Percentiles rank a stretch among this genome's conserved stretches.
phyloP scores from a whole-genome alignment of 2,888 invertebrate species.

The Noctua janthe region DNA sequence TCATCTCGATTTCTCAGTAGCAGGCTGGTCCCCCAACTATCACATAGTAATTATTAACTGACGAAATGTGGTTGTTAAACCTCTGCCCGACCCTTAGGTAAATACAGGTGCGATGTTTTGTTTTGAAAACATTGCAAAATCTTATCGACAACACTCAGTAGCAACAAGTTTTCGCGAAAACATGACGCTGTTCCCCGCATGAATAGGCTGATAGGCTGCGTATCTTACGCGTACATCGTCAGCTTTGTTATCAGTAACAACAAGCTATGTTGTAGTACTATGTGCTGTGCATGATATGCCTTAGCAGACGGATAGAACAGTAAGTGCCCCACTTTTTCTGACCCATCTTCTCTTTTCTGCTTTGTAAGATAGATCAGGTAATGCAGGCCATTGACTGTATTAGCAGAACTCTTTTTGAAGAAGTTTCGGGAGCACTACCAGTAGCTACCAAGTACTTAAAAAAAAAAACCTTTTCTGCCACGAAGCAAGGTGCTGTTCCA shows the following conservation, averaged over 20 bases:
- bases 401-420: background rate
- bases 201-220: conserved; percentile 33
- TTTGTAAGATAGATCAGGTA: background rate
- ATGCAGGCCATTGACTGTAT: background rate
- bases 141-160: conserved; percentile 20
- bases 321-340: background rate
- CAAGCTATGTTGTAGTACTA: conserved; percentile 4
- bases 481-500: background rate
- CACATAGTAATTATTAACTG: background rate
- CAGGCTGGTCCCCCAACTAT: background rate
- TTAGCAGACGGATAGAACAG: background rate
- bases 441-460: no score
- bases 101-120: background rate
- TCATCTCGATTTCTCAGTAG: background rate
- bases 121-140: conserved; percentile 8
- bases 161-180: conserved; percentile 10
- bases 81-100: background rate
- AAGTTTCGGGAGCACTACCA: background rate
- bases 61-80: background rate
- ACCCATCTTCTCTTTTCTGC: background rate
- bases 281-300: no score
- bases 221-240: conserved; percentile 41
- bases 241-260: conserved; percentile 24
- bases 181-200: conserved; percentile 23
- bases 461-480: background rate